Conservation (phyloP, 1,140 invertebrate species). For the Vanessa atalanta region DNA sequence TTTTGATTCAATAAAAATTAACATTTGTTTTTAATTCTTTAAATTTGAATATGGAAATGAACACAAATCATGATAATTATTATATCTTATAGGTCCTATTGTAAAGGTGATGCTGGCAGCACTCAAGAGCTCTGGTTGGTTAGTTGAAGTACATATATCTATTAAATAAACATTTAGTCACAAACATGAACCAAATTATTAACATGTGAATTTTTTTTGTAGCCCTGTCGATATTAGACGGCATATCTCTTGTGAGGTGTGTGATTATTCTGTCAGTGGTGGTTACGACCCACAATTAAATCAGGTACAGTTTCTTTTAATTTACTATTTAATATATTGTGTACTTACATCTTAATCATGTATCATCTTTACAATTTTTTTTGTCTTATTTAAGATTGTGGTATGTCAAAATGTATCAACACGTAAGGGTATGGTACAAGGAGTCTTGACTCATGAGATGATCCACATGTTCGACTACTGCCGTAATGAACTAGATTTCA, state of each 20-base stretch:
- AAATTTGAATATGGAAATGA: background rate
- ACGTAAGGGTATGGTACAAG: slow-evolving; percentile 85
- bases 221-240: slow-evolving; percentile 87
- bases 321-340: background rate
- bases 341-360: background rate
- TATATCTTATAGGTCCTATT: slow-evolving; percentile 84
- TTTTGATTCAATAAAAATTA: background rate
- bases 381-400: slow-evolving; percentile 85
- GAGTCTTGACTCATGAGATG: slow-evolving; percentile 94
- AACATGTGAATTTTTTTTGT: slow-evolving; percentile 39
- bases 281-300: slow-evolving; percentile 95
- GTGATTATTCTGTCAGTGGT: slow-evolving; percentile 90
- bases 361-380: background rate
- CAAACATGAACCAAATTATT: background rate
- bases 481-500: slow-evolving; percentile 92
- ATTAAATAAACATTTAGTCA: background rate
- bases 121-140: slow-evolving; percentile 93
- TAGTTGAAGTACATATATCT: slow-evolving; percentile 57
- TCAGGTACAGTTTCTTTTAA: slow-evolving; percentile 82
- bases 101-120: slow-evolving; percentile 92
- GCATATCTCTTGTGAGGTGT: slow-evolving; percentile 96
- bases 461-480: slow-evolving; percentile 99
- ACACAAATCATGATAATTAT: background rate
- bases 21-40: slow-evolving; percentile 1
- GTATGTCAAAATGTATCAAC: slow-evolving; percentile 93